Base-by-base conservation (phyloP, 1,140 invertebrate species). In the Habropoda laboriosa region DNA sequence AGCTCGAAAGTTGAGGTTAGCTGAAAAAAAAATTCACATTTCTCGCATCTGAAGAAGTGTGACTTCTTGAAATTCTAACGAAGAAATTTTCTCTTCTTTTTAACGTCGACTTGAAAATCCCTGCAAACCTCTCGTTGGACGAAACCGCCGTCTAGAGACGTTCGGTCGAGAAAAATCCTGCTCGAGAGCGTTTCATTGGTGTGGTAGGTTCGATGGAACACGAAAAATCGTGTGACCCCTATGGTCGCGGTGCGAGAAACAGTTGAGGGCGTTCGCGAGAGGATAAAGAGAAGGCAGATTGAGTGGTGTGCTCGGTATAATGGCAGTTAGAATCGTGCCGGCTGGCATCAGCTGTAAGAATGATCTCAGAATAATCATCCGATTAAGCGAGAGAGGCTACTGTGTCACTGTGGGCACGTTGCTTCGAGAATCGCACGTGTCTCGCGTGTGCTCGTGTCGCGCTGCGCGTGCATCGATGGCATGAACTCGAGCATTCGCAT, bases 321-420 rank as follows among this genome's bases (percentile, higher is more conserved):
- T 66, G 71, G 72, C 79, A 74, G 77, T 78, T 80, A 78, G 53
- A 83, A 74, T 57, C 61, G 49, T 64, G 63, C 38, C 58, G 75
- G 53, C 80, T 74, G 79, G 70, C 66, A 79, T 86, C 88, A 86
- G 83, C 88, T 86, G 89, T 86, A 87, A 88, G 86, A 90, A 87
- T 90, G 87, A 89, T 89, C 87, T 89, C 88, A 87, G 87, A 90
- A 90, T 90, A 90, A 91, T 91, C 90, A 90, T 88, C 83, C 76
- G 88, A 91, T 91, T 90, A 89, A 90, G 80, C 79, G 71, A 81
- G 66, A 78, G 81, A 89, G 89, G 83, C 80, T 83, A 86, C 79
- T 83, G 76, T 89, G 85, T 84, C 87, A 88, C 53, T 60, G 84
- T 63, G 75, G 85, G 82, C 85, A 85, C 82, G 85, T 89, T 86